These are phyloP conservation scores for Ardeotis arabs DNA, from an alignment of 2,113 vertebrate species.

Conservation along the genomic window DNA sequence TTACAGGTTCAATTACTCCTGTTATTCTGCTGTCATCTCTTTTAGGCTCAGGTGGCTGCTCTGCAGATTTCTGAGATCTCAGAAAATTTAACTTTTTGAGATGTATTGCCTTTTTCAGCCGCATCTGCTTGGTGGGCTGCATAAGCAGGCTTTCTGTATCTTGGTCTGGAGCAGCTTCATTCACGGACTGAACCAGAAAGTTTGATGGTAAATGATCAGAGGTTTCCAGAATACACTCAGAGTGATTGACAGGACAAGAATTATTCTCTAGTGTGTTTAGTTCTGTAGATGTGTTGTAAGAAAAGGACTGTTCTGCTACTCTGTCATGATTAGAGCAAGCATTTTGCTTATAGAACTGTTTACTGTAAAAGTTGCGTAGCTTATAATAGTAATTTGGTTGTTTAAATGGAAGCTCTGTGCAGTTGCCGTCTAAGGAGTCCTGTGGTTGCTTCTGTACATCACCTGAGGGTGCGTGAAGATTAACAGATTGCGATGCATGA, in stretches of 20 bases:
- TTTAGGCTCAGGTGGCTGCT: slow-evolving; percentile 63
- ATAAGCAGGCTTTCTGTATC: slow-evolving; percentile 44
- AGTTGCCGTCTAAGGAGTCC: slow-evolving; percentile 56
- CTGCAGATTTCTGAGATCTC: slow-evolving; percentile 83
- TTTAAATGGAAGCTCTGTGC: slow-evolving; percentile 76
- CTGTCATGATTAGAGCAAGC: slow-evolving; percentile 53
- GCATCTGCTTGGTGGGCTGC: slow-evolving; percentile 76
- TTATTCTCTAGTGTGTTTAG: slow-evolving; percentile 18
- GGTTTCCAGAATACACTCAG: slow-evolving; percentile 68
- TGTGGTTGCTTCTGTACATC: slow-evolving; percentile 66
- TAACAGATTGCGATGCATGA: slow-evolving; percentile 33
- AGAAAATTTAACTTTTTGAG: slow-evolving; percentile 93
- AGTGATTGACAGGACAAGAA: slow-evolving; percentile 60
- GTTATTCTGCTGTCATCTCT: not conserved
- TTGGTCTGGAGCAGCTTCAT: slow-evolving; percentile 67
- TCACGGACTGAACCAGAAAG: slow-evolving; percentile 75
- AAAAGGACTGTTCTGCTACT: slow-evolving; percentile 70
- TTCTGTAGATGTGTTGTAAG: slow-evolving; percentile 38
- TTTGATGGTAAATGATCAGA: slow-evolving; percentile 72
- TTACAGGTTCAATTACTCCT: slow-evolving; percentile 16
- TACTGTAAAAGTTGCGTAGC: slow-evolving; percentile 91
- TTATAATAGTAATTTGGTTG: slow-evolving; percentile 86
- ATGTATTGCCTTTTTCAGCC: slow-evolving; percentile 89
- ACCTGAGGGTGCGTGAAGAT: slow-evolving; percentile 15
- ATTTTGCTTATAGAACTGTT: slow-evolving; percentile 87